These are phyloP conservation scores for Reticulitermes speratus DNA, from an alignment of 1,140 invertebrate genomes.

Conservation along the genomic window DNA sequence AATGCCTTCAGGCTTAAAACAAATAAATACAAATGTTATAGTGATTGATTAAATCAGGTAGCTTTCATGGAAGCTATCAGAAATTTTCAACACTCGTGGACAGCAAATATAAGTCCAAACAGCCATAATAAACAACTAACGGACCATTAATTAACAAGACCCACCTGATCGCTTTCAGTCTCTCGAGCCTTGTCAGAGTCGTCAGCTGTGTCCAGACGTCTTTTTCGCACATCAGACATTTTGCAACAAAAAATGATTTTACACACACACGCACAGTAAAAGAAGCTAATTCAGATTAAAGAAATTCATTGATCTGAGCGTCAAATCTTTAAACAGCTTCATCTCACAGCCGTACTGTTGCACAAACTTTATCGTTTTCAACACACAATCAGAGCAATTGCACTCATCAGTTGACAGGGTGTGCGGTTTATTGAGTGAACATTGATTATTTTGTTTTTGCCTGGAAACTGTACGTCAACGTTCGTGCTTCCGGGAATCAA, in stretches of 20 bases:
- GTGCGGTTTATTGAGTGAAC: neutral
- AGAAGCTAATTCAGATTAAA: neutral
- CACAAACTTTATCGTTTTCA: neutral
- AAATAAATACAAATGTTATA: no score
- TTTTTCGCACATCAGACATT: constrained; percentile 34
- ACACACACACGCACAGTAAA: neutral
- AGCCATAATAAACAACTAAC: neutral
- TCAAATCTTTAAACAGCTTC: neutral
- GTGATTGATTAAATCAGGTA: no score
- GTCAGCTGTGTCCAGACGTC: constrained; percentile 23
- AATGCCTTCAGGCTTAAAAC: no score
- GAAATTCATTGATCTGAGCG: neutral
- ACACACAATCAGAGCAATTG: neutral
- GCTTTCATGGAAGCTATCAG: no score
- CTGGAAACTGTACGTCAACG: neutral
- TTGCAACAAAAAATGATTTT: neutral
- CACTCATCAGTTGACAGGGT: neutral
- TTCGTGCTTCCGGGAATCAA: neutral
- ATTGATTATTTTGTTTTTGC: neutral
- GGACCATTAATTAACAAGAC: neutral
- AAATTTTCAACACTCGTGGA: no score
- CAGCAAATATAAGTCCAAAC: no score
- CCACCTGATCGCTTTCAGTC: constrained; percentile 33
- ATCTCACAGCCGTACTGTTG: neutral
- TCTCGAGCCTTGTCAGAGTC: constrained; percentile 31